Conservation (phyloP, 2,113 vertebrate genomes). For the Pseudorasbora parva region DNA sequence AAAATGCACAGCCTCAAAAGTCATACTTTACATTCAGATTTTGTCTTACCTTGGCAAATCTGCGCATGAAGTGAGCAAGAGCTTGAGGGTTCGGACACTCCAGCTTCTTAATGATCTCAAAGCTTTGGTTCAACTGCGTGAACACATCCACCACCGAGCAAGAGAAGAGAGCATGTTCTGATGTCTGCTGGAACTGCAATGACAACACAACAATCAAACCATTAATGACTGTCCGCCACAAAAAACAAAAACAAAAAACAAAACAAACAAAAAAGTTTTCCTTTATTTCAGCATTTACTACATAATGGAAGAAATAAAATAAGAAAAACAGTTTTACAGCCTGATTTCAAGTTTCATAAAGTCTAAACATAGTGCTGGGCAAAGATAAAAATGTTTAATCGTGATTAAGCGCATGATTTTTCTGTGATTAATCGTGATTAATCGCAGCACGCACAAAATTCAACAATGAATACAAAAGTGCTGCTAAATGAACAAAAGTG, state of each 20-base stretch:
- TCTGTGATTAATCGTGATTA: too few relatives aligned
- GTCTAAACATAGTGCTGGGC: too few relatives aligned
- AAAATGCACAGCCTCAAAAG: neutral
- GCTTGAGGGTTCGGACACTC: constrained; percentile 98
- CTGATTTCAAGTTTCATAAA: too few relatives aligned
- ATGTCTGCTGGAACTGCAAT: constrained; percentile 94
- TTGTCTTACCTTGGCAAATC: constrained; percentile 90
- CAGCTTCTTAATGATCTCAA: constrained; percentile 97
- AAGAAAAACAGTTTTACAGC: too few relatives aligned
- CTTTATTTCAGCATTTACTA: neutral
- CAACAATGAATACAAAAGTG: too few relatives aligned
- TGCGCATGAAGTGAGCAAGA: constrained; percentile 95
- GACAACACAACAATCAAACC: neutral
- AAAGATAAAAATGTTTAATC: too few relatives aligned
- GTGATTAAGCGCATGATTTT: too few relatives aligned
- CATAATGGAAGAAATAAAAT: neutral
- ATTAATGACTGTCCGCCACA: neutral
- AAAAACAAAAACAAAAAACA: too few relatives aligned
- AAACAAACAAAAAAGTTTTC: too few relatives aligned
- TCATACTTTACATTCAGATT: constrained; percentile 36
- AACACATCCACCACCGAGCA: constrained; percentile 99
- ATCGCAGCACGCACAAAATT: too few relatives aligned
- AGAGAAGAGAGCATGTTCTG: constrained; percentile 96
- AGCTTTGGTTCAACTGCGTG: constrained; percentile 97
- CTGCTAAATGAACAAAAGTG: too few relatives aligned